phyloP scores from a whole-genome alignment of 1,140 invertebrate species.

The Dendrolimus punctatus region DNA sequence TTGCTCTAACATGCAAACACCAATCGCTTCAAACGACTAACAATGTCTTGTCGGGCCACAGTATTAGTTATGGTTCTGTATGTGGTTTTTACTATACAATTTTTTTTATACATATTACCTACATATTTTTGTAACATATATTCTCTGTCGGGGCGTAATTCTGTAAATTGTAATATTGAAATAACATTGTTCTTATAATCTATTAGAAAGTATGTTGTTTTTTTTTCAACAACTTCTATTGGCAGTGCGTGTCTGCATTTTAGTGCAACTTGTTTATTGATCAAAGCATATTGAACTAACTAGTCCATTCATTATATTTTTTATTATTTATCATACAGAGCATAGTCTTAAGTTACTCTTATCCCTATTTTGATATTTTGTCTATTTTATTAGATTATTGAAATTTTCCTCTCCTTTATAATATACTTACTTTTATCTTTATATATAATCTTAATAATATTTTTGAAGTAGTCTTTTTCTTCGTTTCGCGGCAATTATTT shows the following conservation, averaged over 20 bases:
- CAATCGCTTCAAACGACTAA: constrained; percentile 72
- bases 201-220: constrained; percentile 44
- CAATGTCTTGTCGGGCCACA: constrained; percentile 65
- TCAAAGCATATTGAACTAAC: constrained; percentile 66
- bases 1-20: constrained; percentile 74
- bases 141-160: constrained; percentile 45
- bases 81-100: constrained; percentile 50
- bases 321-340: too few relatives aligned
- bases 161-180: constrained; percentile 37
- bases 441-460: constrained; percentile 10
- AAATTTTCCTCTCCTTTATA: not conserved
- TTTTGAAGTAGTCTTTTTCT: constrained; percentile 3
- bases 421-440: constrained; percentile 9
- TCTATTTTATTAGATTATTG: constrained; percentile 4
- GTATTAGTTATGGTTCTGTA: constrained; percentile 64
- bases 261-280: constrained; percentile 67
- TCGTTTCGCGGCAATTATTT: constrained; percentile 36
- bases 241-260: constrained; percentile 73
- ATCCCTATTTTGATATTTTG: constrained; percentile 9
- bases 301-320: constrained; percentile 16
- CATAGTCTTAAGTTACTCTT: not conserved
- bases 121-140: constrained; percentile 53
- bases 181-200: constrained; percentile 28
- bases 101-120: constrained; percentile 42
- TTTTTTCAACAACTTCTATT: constrained; percentile 35